Base-by-base conservation (phyloP, 1,140 invertebrate genomes). In the Muscidifurax raptorellus region DNA sequence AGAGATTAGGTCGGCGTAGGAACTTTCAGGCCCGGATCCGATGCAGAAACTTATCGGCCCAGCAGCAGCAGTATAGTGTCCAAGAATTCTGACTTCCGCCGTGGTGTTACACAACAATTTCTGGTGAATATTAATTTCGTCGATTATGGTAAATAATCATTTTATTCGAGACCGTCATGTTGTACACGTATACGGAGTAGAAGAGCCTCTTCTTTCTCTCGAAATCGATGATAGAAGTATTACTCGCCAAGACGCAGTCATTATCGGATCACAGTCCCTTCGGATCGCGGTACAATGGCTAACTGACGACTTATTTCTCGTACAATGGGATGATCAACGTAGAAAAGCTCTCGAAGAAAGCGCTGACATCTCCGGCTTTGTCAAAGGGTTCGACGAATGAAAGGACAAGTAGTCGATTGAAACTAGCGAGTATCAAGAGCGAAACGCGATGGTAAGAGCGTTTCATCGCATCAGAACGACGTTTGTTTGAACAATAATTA, bases 331-430 rank as follows among this genome's bases (percentile, higher is more conserved):
- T 76, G 18, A 47, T 76, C 74, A 40, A 10, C 40, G 40, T 28
- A 76, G 52, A 76, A 52, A 76, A 44, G 74, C n/a, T n/a, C n/a
- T n/a, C 22, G 71, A 27, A 52, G 71, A 74, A 76, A 25, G 74
- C 13, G 71, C 71, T 74, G 32, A 74, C 32, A 18, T 69, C 66
- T 28, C 66, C 13, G 52, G 52, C 71, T 32, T 7, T 72, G 13
- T 40, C 71, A 36, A 74, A 74, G 30, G 71, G n/a, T n/a, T n/a
- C n/a, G n/a, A 74, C 28, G 12, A 74, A 74, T 74, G 40, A 47
- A 76, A 47, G 71, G 32, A 74, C 52, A 59, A n/a, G 18, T 22
- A n/a, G 18, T 22, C 52, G 52, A 59, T 59, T 59, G 71, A 74
- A 74, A 32, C 22, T 2, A 18, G 71, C 32, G 71, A 36, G 15